Percentiles rank a stretch among this genome's conserved stretches.
phyloP scores from a whole-genome alignment of 2,888 invertebrate genomes.

The Drosophila antonietae region DNA sequence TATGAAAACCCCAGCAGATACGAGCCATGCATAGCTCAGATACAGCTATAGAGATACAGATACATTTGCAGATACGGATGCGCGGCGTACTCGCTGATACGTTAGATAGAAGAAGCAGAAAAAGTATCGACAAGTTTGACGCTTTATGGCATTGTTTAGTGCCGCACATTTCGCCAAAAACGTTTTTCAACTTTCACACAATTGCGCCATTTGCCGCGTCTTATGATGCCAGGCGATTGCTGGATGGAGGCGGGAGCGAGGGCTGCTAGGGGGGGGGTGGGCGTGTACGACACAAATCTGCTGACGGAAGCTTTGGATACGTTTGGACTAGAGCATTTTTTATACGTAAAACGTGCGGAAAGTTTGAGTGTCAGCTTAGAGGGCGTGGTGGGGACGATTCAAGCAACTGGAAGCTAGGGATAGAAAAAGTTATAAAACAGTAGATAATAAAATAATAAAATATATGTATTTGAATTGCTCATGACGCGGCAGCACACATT shows the following conservation, averaged over 20 bases:
- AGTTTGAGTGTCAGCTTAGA: conserved; percentile 80
- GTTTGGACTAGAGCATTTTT: conserved; percentile 66
- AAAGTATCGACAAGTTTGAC: conserved; percentile 81
- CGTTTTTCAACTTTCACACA: conserved; percentile 81
- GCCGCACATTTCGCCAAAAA: conserved; percentile 80
- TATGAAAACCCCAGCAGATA: conserved; percentile 40
- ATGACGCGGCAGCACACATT: conserved; percentile 50
- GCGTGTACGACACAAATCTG: conserved; percentile 67
- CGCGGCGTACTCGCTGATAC: conserved; percentile 31
- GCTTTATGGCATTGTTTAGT: conserved; percentile 81
- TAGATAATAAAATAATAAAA: conserved; percentile 79
- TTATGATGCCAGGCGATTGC: conserved; percentile 44
- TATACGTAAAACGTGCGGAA: conserved; percentile 80
- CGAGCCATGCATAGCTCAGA: conserved; percentile 35
- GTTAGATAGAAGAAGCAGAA: conserved; percentile 23
- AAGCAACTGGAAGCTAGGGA: conserved; percentile 19
- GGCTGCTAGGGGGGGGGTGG: neutral
- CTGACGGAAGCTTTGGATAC: conserved; percentile 75
- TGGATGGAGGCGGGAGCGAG: neutral
- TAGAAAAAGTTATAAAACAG: conserved; percentile 74
- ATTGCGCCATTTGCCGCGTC: conserved; percentile 79
- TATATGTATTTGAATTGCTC: conserved; percentile 76
- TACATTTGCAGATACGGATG: conserved; percentile 32
- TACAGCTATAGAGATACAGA: conserved; percentile 39
- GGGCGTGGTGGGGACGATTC: neutral